Conservation (phyloP, 2,797 vertebrate species). For the Dendrocincla tyrannina region DNA sequence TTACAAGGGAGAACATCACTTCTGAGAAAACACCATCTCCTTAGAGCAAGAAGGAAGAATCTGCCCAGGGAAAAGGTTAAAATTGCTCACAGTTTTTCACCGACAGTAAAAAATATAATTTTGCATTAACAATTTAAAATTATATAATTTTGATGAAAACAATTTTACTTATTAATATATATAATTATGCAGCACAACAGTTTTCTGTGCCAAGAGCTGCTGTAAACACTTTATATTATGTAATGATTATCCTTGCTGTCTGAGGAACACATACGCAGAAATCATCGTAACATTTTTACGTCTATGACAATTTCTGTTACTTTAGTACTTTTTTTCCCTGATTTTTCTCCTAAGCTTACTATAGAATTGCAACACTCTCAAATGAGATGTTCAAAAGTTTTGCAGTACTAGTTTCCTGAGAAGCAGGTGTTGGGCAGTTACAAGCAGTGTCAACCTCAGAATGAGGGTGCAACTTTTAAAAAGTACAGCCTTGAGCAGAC, state of each 20-base stretch:
- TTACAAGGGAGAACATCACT: neutral
- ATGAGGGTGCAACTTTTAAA: neutral
- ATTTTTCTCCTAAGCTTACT: neutral
- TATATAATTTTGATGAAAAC: neutral
- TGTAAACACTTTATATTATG: neutral
- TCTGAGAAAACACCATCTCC: neutral
- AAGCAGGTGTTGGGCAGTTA: neutral
- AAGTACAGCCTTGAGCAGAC: neutral
- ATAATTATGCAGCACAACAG: neutral
- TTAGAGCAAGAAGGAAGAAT: neutral
- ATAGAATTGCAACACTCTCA: neutral
- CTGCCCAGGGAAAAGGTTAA: neutral
- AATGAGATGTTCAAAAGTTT: neutral
- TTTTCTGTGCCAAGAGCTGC: neutral
- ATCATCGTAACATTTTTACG: neutral
- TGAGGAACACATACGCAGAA: neutral
- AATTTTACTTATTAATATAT: neutral
- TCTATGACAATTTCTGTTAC: neutral
- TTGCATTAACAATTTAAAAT: neutral
- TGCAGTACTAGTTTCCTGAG: neutral
- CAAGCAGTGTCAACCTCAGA: neutral
- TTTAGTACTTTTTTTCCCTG: neutral
- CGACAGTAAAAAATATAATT: neutral
- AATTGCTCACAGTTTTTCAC: neutral
- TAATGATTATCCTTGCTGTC: neutral